Conservation (phyloP, 2,797 vertebrate genomes). For the Poeciliopsis turneri region DNA sequence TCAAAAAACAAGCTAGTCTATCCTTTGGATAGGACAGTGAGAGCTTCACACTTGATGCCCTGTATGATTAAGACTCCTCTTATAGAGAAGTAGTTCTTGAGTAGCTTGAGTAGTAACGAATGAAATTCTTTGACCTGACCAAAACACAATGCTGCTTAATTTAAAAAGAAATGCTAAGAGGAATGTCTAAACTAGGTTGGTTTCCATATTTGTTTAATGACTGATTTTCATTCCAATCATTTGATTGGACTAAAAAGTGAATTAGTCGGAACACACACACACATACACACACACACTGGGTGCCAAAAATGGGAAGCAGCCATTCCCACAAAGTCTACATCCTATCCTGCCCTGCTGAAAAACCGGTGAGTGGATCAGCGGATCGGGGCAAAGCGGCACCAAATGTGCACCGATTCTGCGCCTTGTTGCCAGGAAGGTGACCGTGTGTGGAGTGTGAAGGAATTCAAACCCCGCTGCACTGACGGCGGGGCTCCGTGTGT, state of each 20-base stretch:
- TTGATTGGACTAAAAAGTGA: background rate
- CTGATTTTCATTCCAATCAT: background rate
- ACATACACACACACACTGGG: slow-evolving; percentile 44
- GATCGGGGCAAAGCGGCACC: background rate
- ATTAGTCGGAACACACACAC: slow-evolving; percentile 45
- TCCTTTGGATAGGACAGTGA: background rate
- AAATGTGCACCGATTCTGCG: background rate
- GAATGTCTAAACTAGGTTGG: background rate
- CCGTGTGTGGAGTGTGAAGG: slow-evolving; percentile 62
- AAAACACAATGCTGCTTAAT: background rate
- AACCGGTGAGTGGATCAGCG: background rate
- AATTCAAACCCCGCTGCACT: slow-evolving; percentile 39
- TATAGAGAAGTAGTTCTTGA: background rate
- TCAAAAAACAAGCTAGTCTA: background rate
- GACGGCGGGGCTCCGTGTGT: background rate
- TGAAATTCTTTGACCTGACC: background rate
- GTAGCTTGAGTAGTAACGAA: too few species aligned
- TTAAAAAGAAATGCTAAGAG: background rate
- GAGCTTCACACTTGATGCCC: background rate
- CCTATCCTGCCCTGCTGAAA: background rate
- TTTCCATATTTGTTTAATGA: background rate
- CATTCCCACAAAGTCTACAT: background rate
- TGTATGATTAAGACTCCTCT: background rate
- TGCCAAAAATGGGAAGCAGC: slow-evolving; percentile 58
- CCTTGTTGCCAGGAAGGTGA: slow-evolving; percentile 17